Evolutionary conservation across 2,888 invertebrate genomes (phyloP).

Genomic region (Entomobrya multifasciata): DNA sequence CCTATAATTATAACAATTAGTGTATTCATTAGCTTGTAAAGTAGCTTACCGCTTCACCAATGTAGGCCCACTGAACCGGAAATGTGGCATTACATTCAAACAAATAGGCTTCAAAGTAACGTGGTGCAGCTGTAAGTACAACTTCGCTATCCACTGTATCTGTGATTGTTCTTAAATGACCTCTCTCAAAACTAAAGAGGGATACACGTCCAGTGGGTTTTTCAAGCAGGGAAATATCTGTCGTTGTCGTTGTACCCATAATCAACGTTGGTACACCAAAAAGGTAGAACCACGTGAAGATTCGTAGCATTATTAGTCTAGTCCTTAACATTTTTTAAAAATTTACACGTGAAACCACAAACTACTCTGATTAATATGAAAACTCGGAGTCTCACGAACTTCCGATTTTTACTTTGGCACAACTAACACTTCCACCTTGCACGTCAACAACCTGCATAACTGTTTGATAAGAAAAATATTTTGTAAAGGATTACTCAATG

Average conservation of each 20-base stretch:
- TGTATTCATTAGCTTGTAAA: no score
- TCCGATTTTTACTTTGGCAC: constrained; percentile 21
- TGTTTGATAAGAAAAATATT: not conserved
- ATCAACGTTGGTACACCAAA: constrained; percentile 16
- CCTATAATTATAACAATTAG: no score
- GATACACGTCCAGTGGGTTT: constrained; percentile 68
- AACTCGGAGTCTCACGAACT: constrained; percentile 25
- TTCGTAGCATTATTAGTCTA: constrained; percentile 23
- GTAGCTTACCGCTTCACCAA: constrained; percentile 77
- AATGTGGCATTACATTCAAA: constrained; percentile 77
- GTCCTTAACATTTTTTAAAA: constrained; percentile 50
- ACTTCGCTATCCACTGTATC: constrained; percentile 74
- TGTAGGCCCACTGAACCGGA: constrained; percentile 77
- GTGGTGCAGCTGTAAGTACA: constrained; percentile 67
- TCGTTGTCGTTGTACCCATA: constrained; percentile 15
- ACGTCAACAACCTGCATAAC: not conserved
- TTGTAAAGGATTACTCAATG: no score
- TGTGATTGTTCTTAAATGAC: constrained; percentile 68
- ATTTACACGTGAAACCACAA: not conserved
- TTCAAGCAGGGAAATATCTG: not conserved
- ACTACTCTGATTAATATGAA: no score
- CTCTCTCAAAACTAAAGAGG: constrained; percentile 75
- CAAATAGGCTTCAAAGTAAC: constrained; percentile 75
- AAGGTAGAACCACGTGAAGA: constrained; percentile 45
- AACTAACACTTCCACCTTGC: not conserved